Conservation (phyloP, 2,797 vertebrate species). For the Pipistrellus nathusii region DNA sequence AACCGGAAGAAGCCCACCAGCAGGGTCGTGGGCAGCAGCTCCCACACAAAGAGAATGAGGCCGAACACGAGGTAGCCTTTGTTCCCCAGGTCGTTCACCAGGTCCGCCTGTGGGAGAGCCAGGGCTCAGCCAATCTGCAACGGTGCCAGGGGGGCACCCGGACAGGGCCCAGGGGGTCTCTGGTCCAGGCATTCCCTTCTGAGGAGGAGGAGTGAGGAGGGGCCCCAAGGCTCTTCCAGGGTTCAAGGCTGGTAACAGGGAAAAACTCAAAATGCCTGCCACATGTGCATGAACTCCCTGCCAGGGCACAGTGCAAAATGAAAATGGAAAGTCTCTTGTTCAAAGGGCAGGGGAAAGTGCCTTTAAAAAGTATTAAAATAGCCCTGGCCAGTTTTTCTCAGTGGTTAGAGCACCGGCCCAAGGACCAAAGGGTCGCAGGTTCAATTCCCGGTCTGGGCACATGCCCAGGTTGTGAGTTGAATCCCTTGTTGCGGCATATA, state of each 20-base stretch:
- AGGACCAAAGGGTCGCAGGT: too few relatives aligned
- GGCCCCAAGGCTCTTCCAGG: neutral
- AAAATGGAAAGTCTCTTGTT: neutral
- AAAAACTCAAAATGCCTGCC: neutral
- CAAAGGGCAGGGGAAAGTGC: neutral
- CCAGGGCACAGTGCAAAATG: neutral
- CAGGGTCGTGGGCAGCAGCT: constrained; percentile 93
- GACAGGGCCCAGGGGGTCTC: neutral
- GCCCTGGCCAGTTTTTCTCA: too few relatives aligned
- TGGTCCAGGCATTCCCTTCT: neutral
- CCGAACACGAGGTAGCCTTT: constrained; percentile 92
- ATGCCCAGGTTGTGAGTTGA: too few relatives aligned
- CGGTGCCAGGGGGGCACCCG: neutral
- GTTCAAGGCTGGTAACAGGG: neutral
- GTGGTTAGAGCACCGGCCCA: too few relatives aligned
- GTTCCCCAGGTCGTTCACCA: constrained; percentile 92
- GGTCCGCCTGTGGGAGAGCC: constrained; percentile 89
- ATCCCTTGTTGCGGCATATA: too few relatives aligned
- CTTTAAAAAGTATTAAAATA: constrained; percentile 23
- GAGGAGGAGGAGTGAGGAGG: neutral
- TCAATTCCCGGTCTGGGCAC: too few relatives aligned
- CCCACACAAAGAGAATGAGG: constrained; percentile 94
- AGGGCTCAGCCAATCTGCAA: neutral
- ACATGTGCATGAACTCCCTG: neutral
- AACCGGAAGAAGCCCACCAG: constrained; percentile 94